Base-by-base conservation (phyloP, 1,140 invertebrate species). In the Augochlora pura region DNA sequence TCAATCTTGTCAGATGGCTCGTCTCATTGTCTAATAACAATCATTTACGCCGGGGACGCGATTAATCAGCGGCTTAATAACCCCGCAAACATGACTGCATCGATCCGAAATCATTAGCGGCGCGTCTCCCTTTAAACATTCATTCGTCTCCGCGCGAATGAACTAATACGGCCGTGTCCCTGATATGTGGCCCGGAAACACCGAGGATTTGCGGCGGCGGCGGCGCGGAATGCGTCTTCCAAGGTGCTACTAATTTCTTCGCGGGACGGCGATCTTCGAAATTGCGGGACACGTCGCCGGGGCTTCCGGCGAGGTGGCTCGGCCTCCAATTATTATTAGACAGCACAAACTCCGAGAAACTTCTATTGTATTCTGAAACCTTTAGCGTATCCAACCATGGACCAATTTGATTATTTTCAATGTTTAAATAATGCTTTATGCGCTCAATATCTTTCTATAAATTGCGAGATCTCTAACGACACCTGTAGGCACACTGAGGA, bases 11-110 rank as follows among this genome's bases (percentile, higher is more conserved):
- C 76, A 78, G 76, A 78, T 72, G 76, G 76, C 68, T 78, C 76
- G 69, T 78, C 76, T 78, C 76, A 78, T 78, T 78, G 76, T 78
- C 76, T 78, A 78, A 78, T 78, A 78, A 78, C 76, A 78, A 78
- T 78, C 76, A 78, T 78, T 78, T 78, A 78, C 76, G 76, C 76
- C 63, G 68, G 76, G 60, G 68, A 78, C 76, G 60, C 69, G 68
- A 78, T 78, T 78, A 78, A 78, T 78, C 76, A 71, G 76, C 68
- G 39, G 76, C 76, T 78, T 78, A 78, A 78, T 78, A 78, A 78
- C 64, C 76, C 76, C 49, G 76, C 76, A 78, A 78, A 78, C 76
- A 70, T 59, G 76, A 72, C 68, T 78, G 63, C 68, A 78, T 72
- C 60, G 76, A 64, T 78, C 69, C 49, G 60, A 69, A 78, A 78